These are phyloP conservation scores for Scaptomyza flava DNA, from an alignment of 2,888 invertebrate genomes.

Conservation along the genomic window DNA sequence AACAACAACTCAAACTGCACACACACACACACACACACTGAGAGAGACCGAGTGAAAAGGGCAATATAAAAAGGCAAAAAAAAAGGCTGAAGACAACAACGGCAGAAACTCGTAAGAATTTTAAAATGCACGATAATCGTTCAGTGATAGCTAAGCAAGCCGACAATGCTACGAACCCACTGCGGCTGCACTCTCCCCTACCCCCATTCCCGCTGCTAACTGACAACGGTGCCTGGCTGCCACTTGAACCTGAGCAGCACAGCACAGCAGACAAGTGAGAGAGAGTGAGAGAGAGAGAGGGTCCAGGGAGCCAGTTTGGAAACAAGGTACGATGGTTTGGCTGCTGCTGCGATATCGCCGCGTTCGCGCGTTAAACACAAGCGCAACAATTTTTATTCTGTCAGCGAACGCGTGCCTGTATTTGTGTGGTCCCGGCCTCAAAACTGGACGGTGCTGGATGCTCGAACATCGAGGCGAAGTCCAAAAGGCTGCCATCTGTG, in stretches of 20 bases:
- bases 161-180: conserved; percentile 62
- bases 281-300: background rate
- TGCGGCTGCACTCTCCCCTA: conserved; percentile 2
- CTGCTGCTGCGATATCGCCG: conserved; percentile 79
- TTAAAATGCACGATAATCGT: conserved; percentile 85
- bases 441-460: conserved; percentile 64
- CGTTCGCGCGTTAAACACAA: conserved; percentile 84
- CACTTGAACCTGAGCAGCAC: conserved; percentile 67
- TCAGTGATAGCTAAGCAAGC: conserved; percentile 81
- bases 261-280: conserved; percentile 26
- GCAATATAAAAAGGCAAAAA: conserved; percentile 70
- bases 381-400: conserved; percentile 85
- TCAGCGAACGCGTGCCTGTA: conserved; percentile 85
- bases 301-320: conserved; percentile 73
- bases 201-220: conserved; percentile 43
- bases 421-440: conserved; percentile 84
- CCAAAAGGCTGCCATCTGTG: conserved; percentile 35
- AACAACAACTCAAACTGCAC: conserved; percentile 31
- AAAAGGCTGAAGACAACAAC: conserved; percentile 53
- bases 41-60: conserved; percentile 63
- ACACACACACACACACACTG: conserved; percentile 21
- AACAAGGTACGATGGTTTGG: conserved; percentile 67
- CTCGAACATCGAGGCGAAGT: conserved; percentile 24
- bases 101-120: conserved; percentile 81
- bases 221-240: conserved; percentile 70